Percentiles rank a stretch among this genome's conserved stretches.
Conservation (phyloP, 2,797 vertebrate species). For the Chloroceryle amazona region DNA sequence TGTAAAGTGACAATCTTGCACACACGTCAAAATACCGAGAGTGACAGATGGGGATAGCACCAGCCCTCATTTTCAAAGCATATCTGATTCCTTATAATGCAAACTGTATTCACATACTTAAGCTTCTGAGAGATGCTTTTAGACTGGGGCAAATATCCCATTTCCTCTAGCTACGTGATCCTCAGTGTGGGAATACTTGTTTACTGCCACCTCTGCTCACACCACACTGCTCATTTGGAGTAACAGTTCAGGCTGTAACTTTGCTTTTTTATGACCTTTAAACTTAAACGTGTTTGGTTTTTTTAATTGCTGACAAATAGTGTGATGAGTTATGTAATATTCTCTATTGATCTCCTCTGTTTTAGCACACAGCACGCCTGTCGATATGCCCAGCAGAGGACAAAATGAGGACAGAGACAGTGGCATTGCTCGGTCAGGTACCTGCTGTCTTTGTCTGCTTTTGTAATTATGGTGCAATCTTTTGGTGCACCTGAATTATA, state of each 20-base stretch:
- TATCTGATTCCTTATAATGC: neutral
- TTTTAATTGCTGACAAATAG: neutral
- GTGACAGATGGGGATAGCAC: neutral
- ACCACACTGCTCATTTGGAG: neutral
- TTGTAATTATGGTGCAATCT: neutral
- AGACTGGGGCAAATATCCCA: neutral
- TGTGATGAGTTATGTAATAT: neutral
- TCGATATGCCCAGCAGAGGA: slow-evolving; percentile 91
- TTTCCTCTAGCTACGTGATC: neutral
- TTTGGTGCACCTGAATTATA: neutral
- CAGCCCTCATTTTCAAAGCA: neutral
- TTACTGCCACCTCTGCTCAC: neutral
- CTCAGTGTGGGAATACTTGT: neutral
- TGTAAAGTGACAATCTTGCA: neutral
- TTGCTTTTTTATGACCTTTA: slow-evolving; percentile 25
- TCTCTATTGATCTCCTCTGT: slow-evolving; percentile 18
- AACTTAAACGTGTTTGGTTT: neutral
- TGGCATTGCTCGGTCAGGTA: slow-evolving; percentile 91
- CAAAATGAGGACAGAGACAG: slow-evolving; percentile 90
- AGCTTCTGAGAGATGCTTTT: neutral
- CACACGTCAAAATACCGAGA: neutral
- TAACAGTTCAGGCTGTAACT: neutral
- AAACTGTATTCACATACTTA: neutral
- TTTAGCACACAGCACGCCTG: slow-evolving; percentile 90
- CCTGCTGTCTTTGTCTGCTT: neutral